These are phyloP conservation scores for Zaprionus inermis DNA, from an alignment of 1,140 invertebrate genomes.

Conservation along the genomic window DNA sequence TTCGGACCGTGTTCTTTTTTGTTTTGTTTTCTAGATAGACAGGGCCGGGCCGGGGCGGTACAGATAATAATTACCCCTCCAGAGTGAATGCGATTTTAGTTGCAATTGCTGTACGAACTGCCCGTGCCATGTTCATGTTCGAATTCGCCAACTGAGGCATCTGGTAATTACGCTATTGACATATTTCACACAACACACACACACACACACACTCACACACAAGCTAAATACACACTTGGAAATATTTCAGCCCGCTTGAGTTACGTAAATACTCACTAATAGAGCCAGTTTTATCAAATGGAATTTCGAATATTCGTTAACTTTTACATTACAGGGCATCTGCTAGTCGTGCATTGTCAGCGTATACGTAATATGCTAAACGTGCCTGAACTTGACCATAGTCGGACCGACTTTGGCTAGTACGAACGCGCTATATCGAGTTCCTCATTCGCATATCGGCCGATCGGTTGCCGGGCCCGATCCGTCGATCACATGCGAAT, in stretches of 20 bases:
- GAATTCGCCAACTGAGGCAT: slow-evolving; percentile 14
- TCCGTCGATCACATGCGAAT: slow-evolving; percentile 51
- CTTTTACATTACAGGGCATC: slow-evolving; percentile 8
- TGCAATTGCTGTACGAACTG: too few species aligned
- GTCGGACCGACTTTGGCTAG: background rate
- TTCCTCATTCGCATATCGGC: slow-evolving; percentile 48
- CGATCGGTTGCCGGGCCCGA: slow-evolving; percentile 4
- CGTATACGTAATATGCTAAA: slow-evolving; percentile 60
- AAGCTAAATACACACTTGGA: slow-evolving; percentile 32
- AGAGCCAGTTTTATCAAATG: slow-evolving; percentile 2
- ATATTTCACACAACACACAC: slow-evolving; percentile 37
- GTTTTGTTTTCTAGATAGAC: slow-evolving; percentile 22
- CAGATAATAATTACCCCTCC: slow-evolving; percentile 21
- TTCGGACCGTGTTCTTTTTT: slow-evolving; percentile 21
- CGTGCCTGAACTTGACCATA: slow-evolving; percentile 67
- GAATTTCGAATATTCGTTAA: background rate
- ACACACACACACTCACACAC: slow-evolving; percentile 1
- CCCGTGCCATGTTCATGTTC: slow-evolving; percentile 22
- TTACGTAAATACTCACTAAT: background rate
- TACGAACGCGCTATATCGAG: slow-evolving; percentile 25
- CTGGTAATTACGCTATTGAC: slow-evolving; percentile 45
- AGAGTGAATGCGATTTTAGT: slow-evolving; percentile 24
- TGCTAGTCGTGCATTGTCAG: background rate
- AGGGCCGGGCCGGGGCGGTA: background rate
- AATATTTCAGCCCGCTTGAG: too few species aligned